Evolutionary conservation across 2,113 vertebrate genomes (phyloP).

Genomic region (Dicentrarchus labrax): DNA sequence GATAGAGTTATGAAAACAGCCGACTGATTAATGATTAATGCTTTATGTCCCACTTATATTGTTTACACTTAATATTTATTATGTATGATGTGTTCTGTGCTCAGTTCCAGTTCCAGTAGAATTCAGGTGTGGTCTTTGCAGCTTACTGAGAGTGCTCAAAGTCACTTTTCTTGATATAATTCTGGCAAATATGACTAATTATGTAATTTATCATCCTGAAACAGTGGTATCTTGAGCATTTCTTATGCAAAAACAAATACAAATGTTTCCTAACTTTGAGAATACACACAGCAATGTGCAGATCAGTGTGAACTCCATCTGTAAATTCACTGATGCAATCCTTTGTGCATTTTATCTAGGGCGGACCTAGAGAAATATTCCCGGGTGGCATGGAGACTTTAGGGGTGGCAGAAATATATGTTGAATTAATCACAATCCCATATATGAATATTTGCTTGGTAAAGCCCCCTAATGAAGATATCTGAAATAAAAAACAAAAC

Average conservation of each 20-base stretch:
- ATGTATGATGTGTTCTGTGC: neutral
- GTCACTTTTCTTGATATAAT: neutral
- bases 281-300: neutral
- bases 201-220: neutral
- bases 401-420: too few relatives aligned
- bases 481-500: too few relatives aligned
- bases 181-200: neutral
- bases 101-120: neutral
- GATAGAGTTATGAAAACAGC: neutral
- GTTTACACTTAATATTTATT: neutral
- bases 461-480: too few relatives aligned
- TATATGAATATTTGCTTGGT: too few relatives aligned
- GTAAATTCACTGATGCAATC: too few relatives aligned
- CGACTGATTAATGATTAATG: neutral
- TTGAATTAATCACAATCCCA: too few relatives aligned
- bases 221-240: neutral
- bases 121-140: neutral
- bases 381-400: too few relatives aligned
- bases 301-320: neutral
- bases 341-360: too few relatives aligned
- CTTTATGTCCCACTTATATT: neutral
- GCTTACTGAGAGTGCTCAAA: neutral
- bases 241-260: neutral
- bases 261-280: neutral
- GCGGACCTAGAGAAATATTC: too few relatives aligned